These are phyloP conservation scores for Argyra leucocephala DNA, from an alignment of 2,888 invertebrate genomes.

Conservation along the genomic window DNA sequence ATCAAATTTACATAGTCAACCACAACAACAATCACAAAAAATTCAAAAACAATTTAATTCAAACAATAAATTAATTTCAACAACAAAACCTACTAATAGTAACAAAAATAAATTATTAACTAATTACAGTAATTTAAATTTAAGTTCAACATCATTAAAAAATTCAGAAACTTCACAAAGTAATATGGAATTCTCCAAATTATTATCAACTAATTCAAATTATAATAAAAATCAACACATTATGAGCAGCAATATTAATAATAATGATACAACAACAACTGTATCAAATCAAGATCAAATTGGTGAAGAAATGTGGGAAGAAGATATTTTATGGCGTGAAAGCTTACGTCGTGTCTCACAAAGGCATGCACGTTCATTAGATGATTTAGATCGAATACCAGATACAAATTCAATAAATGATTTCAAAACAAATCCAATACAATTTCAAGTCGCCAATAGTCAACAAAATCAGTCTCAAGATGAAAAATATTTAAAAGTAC, in stretches of 20 bases:
- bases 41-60: not conserved
- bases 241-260: not conserved
- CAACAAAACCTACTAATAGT: not conserved
- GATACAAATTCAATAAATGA: slow-evolving; percentile 15
- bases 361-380: slow-evolving; percentile 71
- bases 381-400: slow-evolving; percentile 59
- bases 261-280: not conserved
- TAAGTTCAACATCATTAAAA: not conserved
- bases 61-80: not conserved
- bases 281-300: not conserved
- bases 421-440: slow-evolving; percentile 20
- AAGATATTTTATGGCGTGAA: slow-evolving; percentile 72
- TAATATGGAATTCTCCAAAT: not conserved
- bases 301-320: slow-evolving; percentile 72
- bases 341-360: slow-evolving; percentile 68
- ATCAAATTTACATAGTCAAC: not conserved
- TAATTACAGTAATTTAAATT: not conserved
- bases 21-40: not conserved
- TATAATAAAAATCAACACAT: not conserved
- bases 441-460: slow-evolving; percentile 13
- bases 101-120: not conserved
- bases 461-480: slow-evolving; percentile 14
- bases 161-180: not conserved
- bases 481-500: not conserved
- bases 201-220: not conserved